Base-by-base conservation (phyloP, 2,888 invertebrate species). In the Cosmia trapezina region DNA sequence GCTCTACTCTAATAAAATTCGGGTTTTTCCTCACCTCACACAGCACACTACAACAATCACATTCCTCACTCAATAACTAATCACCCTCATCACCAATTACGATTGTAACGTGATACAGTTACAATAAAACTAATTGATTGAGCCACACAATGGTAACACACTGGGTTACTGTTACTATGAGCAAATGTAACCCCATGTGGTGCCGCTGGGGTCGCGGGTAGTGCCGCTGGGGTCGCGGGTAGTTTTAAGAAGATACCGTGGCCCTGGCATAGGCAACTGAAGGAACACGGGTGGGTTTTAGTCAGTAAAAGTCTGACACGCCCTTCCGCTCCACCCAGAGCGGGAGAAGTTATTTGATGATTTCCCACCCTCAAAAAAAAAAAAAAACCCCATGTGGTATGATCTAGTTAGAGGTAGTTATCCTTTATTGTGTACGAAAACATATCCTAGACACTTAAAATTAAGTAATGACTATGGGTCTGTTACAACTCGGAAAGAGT, bases 361-460 rank as follows among this genome's bases (percentile, higher is more conserved):
- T n/a, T n/a, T n/a, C n/a, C n/a, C n/a, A n/a, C n/a, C n/a, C n/a
- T n/a, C n/a, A n/a, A n/a, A n/a, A n/a, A n/a, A n/a, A n/a, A n/a
- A n/a, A n/a, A n/a, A n/a, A n/a, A 37, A 9, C 73, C 66, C 60
- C 65, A 33, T 73, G 73, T 41, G 49, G 57, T 76, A n/a, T n/a
- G n/a, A 60, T 19, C n/a, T 45, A 49, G 33, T 37, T 37, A 43
- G 33, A 59, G 14, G 17, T 61, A 51, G 17, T n/a, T 86, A 86
- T 89, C 89, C 92, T 95, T 81, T 94, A 95, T 92, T 94, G 91
- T 86, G 89, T 94, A 94, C 62, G 93, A 95, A 95, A 95, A 94
- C 94, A 95, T 93, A 94, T 91, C 93, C 94, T 95, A 95, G 89
- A 88, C 92, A 93, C 93, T 93, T 94, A 94, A 92, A 91, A 93